Evolutionary conservation across 2,113 vertebrate genomes (phyloP).

Genomic region (human (Homo sapiens)): GRCh38 chr12:102598501-102599000

Average conservation of each 20-base stretch:
- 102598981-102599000: neutral
- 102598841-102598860: neutral
- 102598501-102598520: neutral
- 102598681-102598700: neutral
- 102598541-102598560: neutral
- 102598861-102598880: neutral
- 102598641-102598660: neutral
- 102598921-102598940: neutral
- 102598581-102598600: neutral
- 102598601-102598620: neutral
- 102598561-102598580: neutral
- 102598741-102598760: neutral
- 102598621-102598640: neutral
- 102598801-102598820: neutral
- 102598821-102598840: neutral
- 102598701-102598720: conserved; percentile 26
- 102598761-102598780: neutral
- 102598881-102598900: neutral
- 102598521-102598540: neutral
- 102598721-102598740: neutral
- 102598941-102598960: neutral
- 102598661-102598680: neutral
- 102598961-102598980: neutral
- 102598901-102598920: neutral
- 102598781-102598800: neutral